These are phyloP conservation scores for Corticium candelabrum DNA, from an alignment of 37 sponge, comb jelly and placozoan genomes.

Conservation along the genomic window DNA sequence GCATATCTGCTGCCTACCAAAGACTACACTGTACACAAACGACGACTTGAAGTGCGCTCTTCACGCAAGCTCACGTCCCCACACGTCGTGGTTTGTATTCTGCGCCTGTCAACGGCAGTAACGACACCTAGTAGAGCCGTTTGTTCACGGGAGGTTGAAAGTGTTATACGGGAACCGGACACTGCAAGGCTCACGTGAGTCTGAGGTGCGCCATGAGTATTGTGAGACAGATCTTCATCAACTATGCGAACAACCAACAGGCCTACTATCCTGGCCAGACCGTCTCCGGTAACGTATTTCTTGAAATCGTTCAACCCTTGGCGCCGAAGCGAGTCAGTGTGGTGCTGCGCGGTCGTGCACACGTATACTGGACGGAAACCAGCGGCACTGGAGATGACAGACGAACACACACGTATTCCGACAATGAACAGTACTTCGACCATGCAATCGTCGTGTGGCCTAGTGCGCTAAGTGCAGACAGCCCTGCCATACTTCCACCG, in stretches of 20 bases:
- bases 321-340: constrained; percentile 22
- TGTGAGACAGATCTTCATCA: neutral
- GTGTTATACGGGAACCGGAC: no score
- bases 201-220: no score
- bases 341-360: constrained; percentile 22
- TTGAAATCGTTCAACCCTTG: constrained; percentile 14
- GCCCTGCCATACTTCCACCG: constrained; percentile 12
- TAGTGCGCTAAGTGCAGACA: neutral
- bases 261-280: constrained; percentile 15
- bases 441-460: constrained; percentile 13
- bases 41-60: no score
- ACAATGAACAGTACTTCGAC: neutral
- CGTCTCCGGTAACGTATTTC: constrained; percentile 24
- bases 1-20: no score
- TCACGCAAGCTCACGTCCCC: no score
- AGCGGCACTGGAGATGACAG: neutral
- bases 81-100: no score
- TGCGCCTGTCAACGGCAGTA: no score
- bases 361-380: constrained; percentile 39
- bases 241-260: neutral
- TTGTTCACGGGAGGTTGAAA: no score
- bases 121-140: no score
- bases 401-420: constrained; percentile 23
- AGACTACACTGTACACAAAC: no score
- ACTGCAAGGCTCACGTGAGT: no score